A percentile compares a stretch with the other conserved stretches of the same genome.
Evolutionary conservation across 1,140 invertebrate genomes (phyloP).

Genomic region (Drosophila lini): DNA sequence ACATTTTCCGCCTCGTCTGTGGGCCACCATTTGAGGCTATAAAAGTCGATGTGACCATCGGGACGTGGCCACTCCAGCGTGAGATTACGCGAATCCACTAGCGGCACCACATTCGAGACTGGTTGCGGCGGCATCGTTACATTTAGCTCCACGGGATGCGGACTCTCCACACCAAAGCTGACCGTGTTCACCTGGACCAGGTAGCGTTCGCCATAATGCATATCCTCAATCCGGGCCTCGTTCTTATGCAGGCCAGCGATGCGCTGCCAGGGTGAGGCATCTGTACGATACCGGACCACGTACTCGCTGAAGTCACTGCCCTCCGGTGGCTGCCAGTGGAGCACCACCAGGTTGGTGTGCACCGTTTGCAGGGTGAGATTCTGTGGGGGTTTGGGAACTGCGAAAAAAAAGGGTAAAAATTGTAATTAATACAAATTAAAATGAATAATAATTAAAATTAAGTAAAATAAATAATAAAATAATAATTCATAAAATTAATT

Average conservation of each 20-base stretch:
- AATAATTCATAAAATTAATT: neutral
- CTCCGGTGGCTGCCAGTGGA: slow-evolving; percentile 91
- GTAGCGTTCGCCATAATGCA: slow-evolving; percentile 95
- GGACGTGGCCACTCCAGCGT: slow-evolving; percentile 94
- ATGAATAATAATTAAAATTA: neutral
- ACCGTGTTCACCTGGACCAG: slow-evolving; percentile 94
- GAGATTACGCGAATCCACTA: slow-evolving; percentile 95
- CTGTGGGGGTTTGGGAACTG: slow-evolving; percentile 92
- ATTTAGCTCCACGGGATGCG: slow-evolving; percentile 90
- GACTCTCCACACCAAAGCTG: slow-evolving; percentile 92
- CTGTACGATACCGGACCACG: slow-evolving; percentile 91
- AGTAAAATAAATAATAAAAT: neutral
- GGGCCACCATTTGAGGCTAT: slow-evolving; percentile 91
- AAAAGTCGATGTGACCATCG: slow-evolving; percentile 93
- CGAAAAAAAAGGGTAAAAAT: neutral
- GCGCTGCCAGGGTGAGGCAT: slow-evolving; percentile 88
- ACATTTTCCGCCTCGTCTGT: slow-evolving; percentile 85
- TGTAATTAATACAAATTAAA: neutral
- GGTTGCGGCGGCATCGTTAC: slow-evolving; percentile 94
- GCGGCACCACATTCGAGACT: slow-evolving; percentile 90
- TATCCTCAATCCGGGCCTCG: slow-evolving; percentile 92
- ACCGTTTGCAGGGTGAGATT: slow-evolving; percentile 92
- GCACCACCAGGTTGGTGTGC: slow-evolving; percentile 91
- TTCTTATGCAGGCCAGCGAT: slow-evolving; percentile 87
- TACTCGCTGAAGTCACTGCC: slow-evolving; percentile 92